These are phyloP conservation scores for Chydorus sphaericus DNA, from an alignment of 2,888 invertebrate species.

Conservation along the genomic window DNA sequence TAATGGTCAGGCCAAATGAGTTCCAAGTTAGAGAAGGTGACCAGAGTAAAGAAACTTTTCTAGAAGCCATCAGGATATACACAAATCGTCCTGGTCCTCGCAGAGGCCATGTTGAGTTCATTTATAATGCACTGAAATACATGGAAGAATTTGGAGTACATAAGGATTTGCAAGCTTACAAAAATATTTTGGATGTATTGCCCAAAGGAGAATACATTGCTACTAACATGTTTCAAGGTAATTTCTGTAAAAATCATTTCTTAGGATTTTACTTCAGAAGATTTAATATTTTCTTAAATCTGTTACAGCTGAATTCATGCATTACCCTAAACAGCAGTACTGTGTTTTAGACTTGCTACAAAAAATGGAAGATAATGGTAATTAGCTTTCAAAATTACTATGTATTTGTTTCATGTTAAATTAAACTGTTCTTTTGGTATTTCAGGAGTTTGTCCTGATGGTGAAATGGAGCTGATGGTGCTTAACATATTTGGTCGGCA, in stretches of 20 bases:
- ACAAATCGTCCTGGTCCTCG: slow-evolving; percentile 48
- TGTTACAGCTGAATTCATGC: slow-evolving; percentile 79
- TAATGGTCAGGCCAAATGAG: background rate
- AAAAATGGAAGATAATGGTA: slow-evolving; percentile 88
- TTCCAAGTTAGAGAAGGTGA: slow-evolving; percentile 12
- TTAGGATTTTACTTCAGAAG: too few species aligned
- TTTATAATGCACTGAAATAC: slow-evolving; percentile 69
- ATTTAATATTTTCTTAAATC: too few species aligned
- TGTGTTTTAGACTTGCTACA: slow-evolving; percentile 78
- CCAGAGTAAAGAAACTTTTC: slow-evolving; percentile 38
- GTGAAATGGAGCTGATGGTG: slow-evolving; percentile 69
- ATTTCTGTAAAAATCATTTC: too few species aligned
- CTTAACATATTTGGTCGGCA: slow-evolving; percentile 66
- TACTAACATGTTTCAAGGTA: slow-evolving; percentile 61
- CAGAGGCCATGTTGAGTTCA: slow-evolving; percentile 85
- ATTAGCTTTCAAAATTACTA: slow-evolving; percentile 15
- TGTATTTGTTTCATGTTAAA: slow-evolving; percentile 5
- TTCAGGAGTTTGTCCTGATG: slow-evolving; percentile 75
- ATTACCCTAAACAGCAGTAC: slow-evolving; percentile 91
- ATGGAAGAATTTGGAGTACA: slow-evolving; percentile 84
- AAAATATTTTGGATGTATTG: slow-evolving; percentile 64
- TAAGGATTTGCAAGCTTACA: slow-evolving; percentile 73
- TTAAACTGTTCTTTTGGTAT: slow-evolving; percentile 22
- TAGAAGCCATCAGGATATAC: slow-evolving; percentile 60
- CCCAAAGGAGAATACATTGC: slow-evolving; percentile 82